phyloP scores from a whole-genome alignment of 2,888 invertebrate species.

The Drosophila niveifrons region DNA sequence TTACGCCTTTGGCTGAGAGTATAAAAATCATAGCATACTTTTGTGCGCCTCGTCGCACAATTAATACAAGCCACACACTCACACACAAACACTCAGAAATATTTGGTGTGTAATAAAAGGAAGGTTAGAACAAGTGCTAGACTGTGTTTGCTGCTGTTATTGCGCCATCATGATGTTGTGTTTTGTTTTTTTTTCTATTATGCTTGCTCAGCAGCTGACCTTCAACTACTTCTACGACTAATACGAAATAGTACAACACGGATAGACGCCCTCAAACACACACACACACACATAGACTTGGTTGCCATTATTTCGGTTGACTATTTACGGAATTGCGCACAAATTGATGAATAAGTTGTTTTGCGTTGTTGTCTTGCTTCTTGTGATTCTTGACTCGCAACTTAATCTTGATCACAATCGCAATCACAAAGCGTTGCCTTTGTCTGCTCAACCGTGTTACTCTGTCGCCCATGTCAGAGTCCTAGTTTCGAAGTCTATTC shows the following conservation, averaged over 20 bases:
- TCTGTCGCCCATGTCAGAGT: slow-evolving; percentile 8
- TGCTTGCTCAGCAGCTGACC: slow-evolving; percentile 64
- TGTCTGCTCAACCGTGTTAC: slow-evolving; percentile 44
- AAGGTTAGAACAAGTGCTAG: neutral
- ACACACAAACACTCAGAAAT: slow-evolving; percentile 7
- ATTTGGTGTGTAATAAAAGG: slow-evolving; percentile 34
- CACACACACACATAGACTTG: slow-evolving; percentile 18
- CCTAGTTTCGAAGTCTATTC: slow-evolving; percentile 15
- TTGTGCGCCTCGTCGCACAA: slow-evolving; percentile 26
- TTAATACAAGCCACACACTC: slow-evolving; percentile 14
- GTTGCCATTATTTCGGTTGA: slow-evolving; percentile 56
- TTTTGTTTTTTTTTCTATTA: slow-evolving; percentile 17
- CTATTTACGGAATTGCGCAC: slow-evolving; percentile 68
- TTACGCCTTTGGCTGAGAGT: neutral
- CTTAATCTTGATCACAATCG: slow-evolving; percentile 63
- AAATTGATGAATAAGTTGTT: slow-evolving; percentile 73
- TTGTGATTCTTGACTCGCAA: slow-evolving; percentile 58
- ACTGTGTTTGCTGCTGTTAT: slow-evolving; percentile 33
- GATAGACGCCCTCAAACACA: slow-evolving; percentile 30
- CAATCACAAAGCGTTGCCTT: slow-evolving; percentile 41
- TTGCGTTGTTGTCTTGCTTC: slow-evolving; percentile 36
- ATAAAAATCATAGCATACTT: slow-evolving; percentile 39
- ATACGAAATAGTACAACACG: neutral
- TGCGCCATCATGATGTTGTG: slow-evolving; percentile 40
- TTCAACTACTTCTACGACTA: slow-evolving; percentile 33